Conservation (phyloP, 2,797 vertebrate genomes). For the Delichon dasypus region DNA sequence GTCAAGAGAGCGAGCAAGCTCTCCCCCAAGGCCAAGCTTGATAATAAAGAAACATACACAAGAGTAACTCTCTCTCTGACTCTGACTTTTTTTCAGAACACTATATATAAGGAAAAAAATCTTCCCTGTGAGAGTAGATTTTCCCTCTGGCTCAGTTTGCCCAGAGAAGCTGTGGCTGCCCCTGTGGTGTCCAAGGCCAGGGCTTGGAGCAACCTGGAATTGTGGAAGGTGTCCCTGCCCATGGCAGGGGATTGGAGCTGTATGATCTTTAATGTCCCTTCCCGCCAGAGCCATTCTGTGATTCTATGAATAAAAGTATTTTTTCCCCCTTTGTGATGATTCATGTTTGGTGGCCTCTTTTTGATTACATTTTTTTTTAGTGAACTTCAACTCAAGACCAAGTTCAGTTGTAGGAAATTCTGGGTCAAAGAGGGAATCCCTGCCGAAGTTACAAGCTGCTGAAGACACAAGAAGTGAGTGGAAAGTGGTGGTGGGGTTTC, state of each 20-base stretch:
- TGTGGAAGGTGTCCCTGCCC: background rate
- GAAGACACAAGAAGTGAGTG: background rate
- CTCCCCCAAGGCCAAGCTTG: no score
- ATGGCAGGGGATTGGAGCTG: background rate
- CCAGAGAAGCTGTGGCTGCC: background rate
- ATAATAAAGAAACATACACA: no score
- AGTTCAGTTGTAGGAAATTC: background rate
- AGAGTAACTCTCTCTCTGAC: no score
- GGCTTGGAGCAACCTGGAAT: background rate
- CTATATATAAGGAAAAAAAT: background rate
- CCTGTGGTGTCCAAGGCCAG: background rate
- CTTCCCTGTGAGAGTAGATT: background rate
- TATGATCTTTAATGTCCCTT: background rate
- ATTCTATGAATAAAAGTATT: background rate
- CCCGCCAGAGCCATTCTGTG: background rate
- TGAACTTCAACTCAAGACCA: background rate
- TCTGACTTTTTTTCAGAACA: no score
- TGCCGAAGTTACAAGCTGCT: background rate
- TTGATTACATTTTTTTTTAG: background rate
- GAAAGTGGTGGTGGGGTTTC: background rate
- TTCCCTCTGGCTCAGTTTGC: accelerated
- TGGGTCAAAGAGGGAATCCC: background rate
- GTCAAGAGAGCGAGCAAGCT: no score
- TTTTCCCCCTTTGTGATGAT: background rate
- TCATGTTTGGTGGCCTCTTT: background rate